Conservation (phyloP, 2,797 vertebrate genomes). For the Acanthis flammea region DNA sequence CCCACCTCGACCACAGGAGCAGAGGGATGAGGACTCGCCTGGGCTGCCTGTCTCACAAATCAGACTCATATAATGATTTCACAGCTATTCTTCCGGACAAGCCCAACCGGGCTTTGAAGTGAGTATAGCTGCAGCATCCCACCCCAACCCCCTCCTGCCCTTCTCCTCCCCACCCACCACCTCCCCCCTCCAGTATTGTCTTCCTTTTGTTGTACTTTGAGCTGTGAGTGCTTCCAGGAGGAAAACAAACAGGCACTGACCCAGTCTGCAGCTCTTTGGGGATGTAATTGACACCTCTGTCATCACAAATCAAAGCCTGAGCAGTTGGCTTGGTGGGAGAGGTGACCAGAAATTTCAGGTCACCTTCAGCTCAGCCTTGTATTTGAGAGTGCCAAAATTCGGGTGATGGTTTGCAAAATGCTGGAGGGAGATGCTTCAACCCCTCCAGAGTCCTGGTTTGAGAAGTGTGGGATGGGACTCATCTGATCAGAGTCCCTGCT, state of each 20-base stretch:
- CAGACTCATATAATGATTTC: constrained; percentile 95
- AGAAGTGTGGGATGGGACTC: background rate
- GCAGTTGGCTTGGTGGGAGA: background rate
- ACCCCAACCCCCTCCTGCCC: background rate
- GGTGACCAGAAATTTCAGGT: background rate
- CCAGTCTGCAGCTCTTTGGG: background rate
- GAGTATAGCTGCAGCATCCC: constrained; percentile 67
- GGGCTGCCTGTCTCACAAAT: constrained; percentile 95
- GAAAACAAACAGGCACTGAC: background rate
- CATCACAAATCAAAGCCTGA: background rate
- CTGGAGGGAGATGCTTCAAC: background rate
- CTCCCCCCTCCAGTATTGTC: background rate
- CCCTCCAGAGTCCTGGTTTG: background rate
- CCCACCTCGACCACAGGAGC: constrained; percentile 75
- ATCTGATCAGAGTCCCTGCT: background rate
- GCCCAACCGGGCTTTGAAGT: constrained; percentile 81
- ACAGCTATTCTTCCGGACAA: constrained; percentile 90
- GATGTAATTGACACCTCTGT: background rate
- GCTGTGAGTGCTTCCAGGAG: background rate
- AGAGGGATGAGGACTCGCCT: constrained; percentile 95
- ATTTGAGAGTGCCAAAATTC: background rate
- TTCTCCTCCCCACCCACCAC: background rate
- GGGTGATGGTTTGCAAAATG: background rate
- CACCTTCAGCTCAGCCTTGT: background rate
- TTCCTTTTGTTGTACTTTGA: background rate